Evolutionary conservation across 2,797 vertebrate species (phyloP).

Genomic region (Coranthus polyacanthus): DNA sequence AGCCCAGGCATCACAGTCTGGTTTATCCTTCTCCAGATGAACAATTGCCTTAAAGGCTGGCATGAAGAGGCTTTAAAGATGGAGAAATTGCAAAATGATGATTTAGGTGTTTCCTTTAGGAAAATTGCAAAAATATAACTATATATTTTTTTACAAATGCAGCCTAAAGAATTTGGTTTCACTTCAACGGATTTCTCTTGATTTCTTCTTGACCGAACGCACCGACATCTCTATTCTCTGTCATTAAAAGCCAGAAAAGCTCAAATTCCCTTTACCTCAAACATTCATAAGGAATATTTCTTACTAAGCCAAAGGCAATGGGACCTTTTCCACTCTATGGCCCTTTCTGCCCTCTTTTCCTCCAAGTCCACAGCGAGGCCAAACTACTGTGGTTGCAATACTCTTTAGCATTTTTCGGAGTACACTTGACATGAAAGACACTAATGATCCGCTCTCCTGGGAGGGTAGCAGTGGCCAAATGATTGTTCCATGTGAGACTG

Average conservation of each 20-base stretch:
- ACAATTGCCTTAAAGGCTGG: conserved; percentile 62
- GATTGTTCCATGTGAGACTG: conserved; percentile 55
- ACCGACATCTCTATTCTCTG: conserved; percentile 11
- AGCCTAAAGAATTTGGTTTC: too few relatives aligned
- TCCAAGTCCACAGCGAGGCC: not conserved
- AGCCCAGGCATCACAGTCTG: conserved; percentile 72
- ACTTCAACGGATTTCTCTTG: too few relatives aligned
- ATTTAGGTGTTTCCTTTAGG: conserved; percentile 5
- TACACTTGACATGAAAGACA: conserved; percentile 53
- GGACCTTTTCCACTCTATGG: conserved; percentile 9
- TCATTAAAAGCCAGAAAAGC: conserved; percentile 34
- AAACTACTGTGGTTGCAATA: conserved; percentile 3
- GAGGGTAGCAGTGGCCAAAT: conserved; percentile 49
- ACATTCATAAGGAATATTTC: conserved; percentile 40
- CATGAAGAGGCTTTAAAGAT: conserved; percentile 50
- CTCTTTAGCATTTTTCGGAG: conserved; percentile 22
- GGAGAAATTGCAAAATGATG: conserved; percentile 28
- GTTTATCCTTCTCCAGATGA: conserved; percentile 80
- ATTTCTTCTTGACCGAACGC: too few relatives aligned
- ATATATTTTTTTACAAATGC: too few relatives aligned
- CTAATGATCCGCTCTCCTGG: conserved; percentile 54
- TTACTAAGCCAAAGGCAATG: not conserved
- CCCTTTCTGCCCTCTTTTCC: not conserved
- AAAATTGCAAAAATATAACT: conserved; percentile 2
- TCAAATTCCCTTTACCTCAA: conserved; percentile 36